Percentiles rank a stretch among this genome's conserved stretches.
Evolutionary conservation across 2,888 invertebrate species (phyloP).

Genomic region (Eupithecia subfuscata): DNA sequence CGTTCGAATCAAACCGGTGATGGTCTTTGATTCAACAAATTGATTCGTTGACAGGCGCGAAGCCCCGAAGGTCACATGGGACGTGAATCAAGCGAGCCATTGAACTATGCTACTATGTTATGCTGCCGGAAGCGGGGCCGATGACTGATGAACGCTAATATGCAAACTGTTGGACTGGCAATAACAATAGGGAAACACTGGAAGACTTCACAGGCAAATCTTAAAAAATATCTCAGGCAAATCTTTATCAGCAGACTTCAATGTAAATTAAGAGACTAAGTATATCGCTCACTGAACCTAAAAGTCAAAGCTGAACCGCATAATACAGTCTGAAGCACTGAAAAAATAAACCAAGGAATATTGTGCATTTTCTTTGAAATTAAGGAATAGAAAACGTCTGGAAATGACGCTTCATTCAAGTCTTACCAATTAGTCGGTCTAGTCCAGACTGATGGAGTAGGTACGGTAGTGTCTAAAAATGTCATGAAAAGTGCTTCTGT

Average conservation of each 20-base stretch:
- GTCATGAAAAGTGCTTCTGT: background rate
- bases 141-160: slow-evolving; percentile 73
- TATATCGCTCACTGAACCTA: background rate
- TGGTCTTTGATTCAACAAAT: slow-evolving; percentile 36
- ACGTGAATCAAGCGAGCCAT: slow-evolving; percentile 61
- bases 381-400: background rate
- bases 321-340: background rate
- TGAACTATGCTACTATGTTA: slow-evolving; percentile 76
- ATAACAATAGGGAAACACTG: background rate
- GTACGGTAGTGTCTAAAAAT: background rate
- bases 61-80: slow-evolving; percentile 68
- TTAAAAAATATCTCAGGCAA: background rate
- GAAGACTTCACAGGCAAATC: background rate
- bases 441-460: background rate
- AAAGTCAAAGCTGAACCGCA: background rate
- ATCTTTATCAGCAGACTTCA: background rate
- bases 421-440: background rate
- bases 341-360: background rate
- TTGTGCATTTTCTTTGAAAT: background rate
- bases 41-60: slow-evolving; percentile 46
- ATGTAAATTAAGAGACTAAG: background rate
- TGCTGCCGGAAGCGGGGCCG: slow-evolving; percentile 75
- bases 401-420: background rate
- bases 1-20: slow-evolving; percentile 34
- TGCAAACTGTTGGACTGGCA: slow-evolving; percentile 55